Evolutionary conservation across 2,888 invertebrate genomes (phyloP).

Genomic region (Chalcosyrphus nemorum): DNA sequence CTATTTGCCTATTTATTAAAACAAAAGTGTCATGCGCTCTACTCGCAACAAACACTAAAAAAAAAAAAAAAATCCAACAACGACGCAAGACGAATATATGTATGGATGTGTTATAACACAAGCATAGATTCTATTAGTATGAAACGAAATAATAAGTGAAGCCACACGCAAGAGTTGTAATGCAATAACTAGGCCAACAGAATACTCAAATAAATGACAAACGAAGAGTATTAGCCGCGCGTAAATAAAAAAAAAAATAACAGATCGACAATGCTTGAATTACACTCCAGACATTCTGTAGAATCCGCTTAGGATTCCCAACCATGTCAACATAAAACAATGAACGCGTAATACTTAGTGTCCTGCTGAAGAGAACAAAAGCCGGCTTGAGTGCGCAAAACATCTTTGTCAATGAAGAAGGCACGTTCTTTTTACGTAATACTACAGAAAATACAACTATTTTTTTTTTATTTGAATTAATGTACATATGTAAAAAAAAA

Average conservation of each 20-base stretch:
- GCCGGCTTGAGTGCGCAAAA: too few species aligned
- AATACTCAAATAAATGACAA: constrained; percentile 5
- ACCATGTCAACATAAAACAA: not conserved
- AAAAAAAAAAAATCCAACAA: not conserved
- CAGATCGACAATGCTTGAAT: not conserved
- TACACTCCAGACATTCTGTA: not conserved
- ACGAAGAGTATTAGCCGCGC: constrained; percentile 18
- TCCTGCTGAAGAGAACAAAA: not conserved
- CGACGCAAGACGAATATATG: not conserved
- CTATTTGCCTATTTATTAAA: constrained; percentile 17
- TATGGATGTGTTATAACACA: not conserved
- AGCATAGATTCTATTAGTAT: constrained; percentile 14
- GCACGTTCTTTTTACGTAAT: too few species aligned
- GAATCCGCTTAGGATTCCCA: not conserved
- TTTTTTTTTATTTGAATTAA: too few species aligned
- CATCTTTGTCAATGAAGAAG: too few species aligned
- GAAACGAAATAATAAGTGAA: not conserved
- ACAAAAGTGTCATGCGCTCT: constrained; percentile 24
- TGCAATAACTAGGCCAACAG: constrained; percentile 32
- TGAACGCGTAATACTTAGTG: not conserved
- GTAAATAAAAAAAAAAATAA: constrained; percentile 2
- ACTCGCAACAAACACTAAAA: not conserved
- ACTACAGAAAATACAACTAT: too few species aligned
- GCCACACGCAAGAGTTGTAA: not conserved
- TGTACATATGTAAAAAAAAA: too few species aligned